These are phyloP conservation scores for Ctena decussata DNA, from an alignment of 2,888 invertebrate genomes.

Conservation along the genomic window DNA sequence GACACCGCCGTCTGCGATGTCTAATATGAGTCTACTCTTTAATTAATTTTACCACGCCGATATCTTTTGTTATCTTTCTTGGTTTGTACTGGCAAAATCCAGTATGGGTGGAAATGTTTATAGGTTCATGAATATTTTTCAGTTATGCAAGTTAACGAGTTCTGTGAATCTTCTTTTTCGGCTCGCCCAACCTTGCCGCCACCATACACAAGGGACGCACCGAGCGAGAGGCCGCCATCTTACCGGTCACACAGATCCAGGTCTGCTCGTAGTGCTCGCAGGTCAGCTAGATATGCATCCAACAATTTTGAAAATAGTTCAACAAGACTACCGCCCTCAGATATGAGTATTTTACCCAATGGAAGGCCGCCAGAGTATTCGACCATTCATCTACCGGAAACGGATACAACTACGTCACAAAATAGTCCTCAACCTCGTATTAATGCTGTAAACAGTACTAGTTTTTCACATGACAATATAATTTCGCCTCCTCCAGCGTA, in stretches of 20 bases:
- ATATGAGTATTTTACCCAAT: neutral
- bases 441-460: no score
- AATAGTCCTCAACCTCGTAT: neutral
- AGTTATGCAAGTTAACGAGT: neutral
- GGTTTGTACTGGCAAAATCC: no score
- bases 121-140: no score
- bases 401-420: neutral
- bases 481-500: no score
- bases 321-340: neutral
- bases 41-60: no score
- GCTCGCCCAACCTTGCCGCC: neutral
- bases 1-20: no score
- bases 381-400: neutral
- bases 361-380: neutral
- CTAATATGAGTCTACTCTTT: no score
- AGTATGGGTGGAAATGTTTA: no score
- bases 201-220: neutral
- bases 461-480: no score
- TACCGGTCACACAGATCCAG: neutral
- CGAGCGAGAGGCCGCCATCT: neutral
- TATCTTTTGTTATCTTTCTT: no score
- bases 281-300: neutral
- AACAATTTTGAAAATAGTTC: neutral
- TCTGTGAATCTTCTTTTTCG: neutral
- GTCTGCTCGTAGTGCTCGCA: no score